phyloP scores from a whole-genome alignment of 1,140 invertebrate genomes.

The Zaprionus camerounensis region DNA sequence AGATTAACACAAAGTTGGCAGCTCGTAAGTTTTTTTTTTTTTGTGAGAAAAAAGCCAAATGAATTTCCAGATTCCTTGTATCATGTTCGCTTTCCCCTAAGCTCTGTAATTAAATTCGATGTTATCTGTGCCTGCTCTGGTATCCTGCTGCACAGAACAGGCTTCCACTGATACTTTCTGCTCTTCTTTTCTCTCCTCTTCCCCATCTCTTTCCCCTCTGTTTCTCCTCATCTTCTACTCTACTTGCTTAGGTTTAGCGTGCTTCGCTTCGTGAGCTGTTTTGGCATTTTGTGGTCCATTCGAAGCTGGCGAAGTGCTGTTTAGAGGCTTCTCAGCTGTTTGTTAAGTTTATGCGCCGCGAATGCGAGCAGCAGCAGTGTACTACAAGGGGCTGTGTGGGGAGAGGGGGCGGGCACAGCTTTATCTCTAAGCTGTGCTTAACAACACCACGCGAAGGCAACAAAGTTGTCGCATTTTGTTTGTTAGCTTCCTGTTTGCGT shows the following conservation, averaged over 20 bases:
- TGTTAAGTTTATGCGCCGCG: conserved; percentile 28
- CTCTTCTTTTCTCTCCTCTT: background rate
- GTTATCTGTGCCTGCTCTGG: background rate
- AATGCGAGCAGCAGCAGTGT: too few relatives aligned
- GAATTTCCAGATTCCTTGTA: conserved; percentile 14
- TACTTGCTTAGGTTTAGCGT: conserved; percentile 6
- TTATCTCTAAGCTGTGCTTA: conserved; percentile 42
- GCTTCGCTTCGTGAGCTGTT: conserved; percentile 1
- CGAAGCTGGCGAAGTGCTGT: conserved; percentile 19
- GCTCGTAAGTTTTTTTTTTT: background rate
- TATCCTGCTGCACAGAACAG: background rate
- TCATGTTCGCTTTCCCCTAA: conserved; percentile 8
- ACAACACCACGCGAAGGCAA: conserved; percentile 37
- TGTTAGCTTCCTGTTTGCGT: conserved; percentile 20
- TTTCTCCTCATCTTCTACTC: conserved; percentile 1
- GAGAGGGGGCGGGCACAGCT: background rate
- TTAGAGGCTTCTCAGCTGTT: conserved; percentile 41
- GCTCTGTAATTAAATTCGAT: conserved; percentile 26
- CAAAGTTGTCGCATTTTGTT: conserved; percentile 33
- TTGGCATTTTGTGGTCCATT: conserved; percentile 32
- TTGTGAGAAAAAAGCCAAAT: conserved; percentile 6
- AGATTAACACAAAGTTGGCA: conserved; percentile 6
- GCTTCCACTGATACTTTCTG: background rate
- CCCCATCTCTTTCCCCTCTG: background rate
- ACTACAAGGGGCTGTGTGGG: background rate